Evolutionary conservation across 2,113 vertebrate genomes (phyloP), one percentile per base, ranked within the genome.

Genomic region (Cyanoramphus novaezelandiae): DNA sequence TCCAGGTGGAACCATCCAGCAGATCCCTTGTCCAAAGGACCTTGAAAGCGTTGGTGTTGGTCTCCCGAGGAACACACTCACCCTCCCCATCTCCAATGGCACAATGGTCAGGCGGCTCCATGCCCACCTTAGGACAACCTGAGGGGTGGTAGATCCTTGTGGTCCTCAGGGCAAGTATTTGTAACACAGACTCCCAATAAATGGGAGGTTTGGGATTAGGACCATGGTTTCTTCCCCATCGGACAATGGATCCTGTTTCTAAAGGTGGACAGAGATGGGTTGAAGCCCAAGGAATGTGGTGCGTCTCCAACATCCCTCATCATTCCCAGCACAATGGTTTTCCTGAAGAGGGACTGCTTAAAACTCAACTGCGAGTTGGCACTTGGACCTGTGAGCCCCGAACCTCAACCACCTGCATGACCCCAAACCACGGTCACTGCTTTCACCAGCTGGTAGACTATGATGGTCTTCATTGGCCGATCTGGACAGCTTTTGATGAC

Each of bases 401-500:
- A 53, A 72, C 39, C 39, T 37, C 37, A 84, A 12, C 25, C 33
- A 10, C 33, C 20, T 59, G 20, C 10, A 23, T 59, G 33, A 24
- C n/a, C n/a, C n/a, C n/a, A n/a, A n/a, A n/a, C n/a, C n/a, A n/a
- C n/a, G 20, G 31, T 16, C 5, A 1, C 25, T 25, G 57, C 39
- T 72, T 52, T 35, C 62, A 27, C 31, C 13, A 31, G 27, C 27
- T 1, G 3, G 5, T 27, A 44, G 27, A 53, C 17, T 23, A 6
- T 17, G 33, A 20, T 17, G 39, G 21, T 33, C 39, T 64, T 74
- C 39, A 20, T 9, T 1, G 1, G 16, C 47, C 0, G 0, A 44
- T 27, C 31, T 11, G 17, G 25, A 60, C 47, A 35, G 25, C 10
- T 69, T 68, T 37, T 31, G 37, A 10, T 27, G 53, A 43, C 43